Evolutionary conservation across 1,140 invertebrate species (phyloP), one percentile per base, ranked within the genome.

Genomic region (Papilio glaucus): DNA sequence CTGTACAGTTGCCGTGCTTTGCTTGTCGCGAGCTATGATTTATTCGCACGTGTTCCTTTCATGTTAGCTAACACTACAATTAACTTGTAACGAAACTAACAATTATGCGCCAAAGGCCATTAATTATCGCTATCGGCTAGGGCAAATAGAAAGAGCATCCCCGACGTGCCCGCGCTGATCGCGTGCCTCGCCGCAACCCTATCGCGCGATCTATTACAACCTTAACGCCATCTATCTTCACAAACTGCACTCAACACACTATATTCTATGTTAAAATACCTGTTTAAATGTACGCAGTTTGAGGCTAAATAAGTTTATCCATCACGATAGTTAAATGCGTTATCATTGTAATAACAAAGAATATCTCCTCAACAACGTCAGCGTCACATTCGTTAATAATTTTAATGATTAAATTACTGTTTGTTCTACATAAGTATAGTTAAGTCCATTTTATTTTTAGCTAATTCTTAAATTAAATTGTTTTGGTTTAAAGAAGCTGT

Each of bases 21-120:
- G 18, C 49, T 57, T 57, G 49, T 24, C 49, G 24, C 10, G 49
- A 57, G 8, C 49, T 57, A 57, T 57, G 49, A 57, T 57, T 57
- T 57, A 57, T 57, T 57, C 49, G 49, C 49, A 21, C 49, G 4
- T 57, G 49, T 57, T 24, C 21, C 21, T 57, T 57, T 57, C 49
- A 57, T 26, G 49, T 57, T 57, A 57, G 10, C 49, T 26, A 57
- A 57, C 49, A 57, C 62, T 41, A 41, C 37, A 68, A 68, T 68
- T 41, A 68, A 68, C 39, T 68, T 42, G 63, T 42, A 42, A 68
- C 39, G 39, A 45, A 68, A 68, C 63, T 68, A 68, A 68, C 63
- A 68, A 68, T 68, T 68, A 68, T 68, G 63, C 63, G 63, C 63
- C 63, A 68, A 26, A 68, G 39, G 8, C 39, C 63, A 68, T 68